Evolutionary conservation across 1,140 invertebrate species (phyloP).

Genomic region (Heliconius hewitsoni): DNA sequence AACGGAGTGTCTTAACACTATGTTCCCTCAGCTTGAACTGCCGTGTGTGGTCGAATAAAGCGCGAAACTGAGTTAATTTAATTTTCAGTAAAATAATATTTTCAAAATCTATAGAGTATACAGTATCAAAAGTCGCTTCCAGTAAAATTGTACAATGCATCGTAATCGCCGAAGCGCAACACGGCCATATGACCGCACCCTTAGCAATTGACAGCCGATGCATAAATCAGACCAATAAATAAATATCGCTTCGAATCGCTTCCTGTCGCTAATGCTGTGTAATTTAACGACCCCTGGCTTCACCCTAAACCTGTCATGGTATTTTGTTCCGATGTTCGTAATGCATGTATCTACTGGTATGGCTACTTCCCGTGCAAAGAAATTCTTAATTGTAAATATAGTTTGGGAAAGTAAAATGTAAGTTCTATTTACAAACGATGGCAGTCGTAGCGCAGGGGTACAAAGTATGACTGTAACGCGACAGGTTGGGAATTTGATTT

Average conservation of each 20-base stretch:
- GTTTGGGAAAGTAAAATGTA: too few species aligned
- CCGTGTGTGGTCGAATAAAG: too few species aligned
- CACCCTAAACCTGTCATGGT: slow-evolving; percentile 33
- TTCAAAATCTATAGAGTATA: not conserved
- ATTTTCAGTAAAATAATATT: too few species aligned
- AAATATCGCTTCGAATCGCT: slow-evolving; percentile 66
- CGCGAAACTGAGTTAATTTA: too few species aligned
- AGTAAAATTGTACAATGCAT: slow-evolving; percentile 15
- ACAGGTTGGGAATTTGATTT: too few species aligned
- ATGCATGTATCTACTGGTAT: not conserved
- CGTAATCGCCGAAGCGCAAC: slow-evolving; percentile 53
- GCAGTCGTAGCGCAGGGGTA: too few species aligned
- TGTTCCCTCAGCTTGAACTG: too few species aligned
- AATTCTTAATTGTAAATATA: not conserved
- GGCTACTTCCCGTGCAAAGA: not conserved
- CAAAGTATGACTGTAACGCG: too few species aligned
- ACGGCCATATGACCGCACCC: slow-evolving; percentile 65
- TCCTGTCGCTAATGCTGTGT: slow-evolving; percentile 60
- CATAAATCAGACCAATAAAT: slow-evolving; percentile 77
- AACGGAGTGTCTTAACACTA: too few species aligned
- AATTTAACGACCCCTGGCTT: slow-evolving; percentile 46
- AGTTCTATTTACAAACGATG: too few species aligned
- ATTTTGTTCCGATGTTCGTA: slow-evolving; percentile 1
- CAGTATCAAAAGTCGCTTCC: slow-evolving; percentile 26
- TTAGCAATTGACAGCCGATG: slow-evolving; percentile 64